phyloP scores from a whole-genome alignment of 2,797 vertebrate species.

The Bufotes viridis region DNA sequence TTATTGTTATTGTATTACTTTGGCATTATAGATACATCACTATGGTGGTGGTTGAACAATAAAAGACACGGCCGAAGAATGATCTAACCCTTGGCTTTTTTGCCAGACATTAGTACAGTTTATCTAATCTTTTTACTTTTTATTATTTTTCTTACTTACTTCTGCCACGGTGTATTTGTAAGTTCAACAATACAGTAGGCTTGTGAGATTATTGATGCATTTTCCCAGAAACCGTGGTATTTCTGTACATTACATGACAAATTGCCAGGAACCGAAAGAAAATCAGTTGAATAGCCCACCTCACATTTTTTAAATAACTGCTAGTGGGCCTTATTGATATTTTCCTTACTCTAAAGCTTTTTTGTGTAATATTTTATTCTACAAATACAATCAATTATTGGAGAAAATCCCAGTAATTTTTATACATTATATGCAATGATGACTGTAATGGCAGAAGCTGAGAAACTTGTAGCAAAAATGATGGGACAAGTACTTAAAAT shows the following conservation, averaged over 20 bases:
- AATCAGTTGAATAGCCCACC: not conserved
- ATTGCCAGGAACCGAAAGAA: not conserved
- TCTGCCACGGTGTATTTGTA: not conserved
- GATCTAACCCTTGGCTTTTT: not conserved
- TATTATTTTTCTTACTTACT: not conserved
- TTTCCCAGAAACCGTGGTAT: constrained; percentile 2
- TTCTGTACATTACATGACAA: not conserved
- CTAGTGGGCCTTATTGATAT: constrained; percentile 6
- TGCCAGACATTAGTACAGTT: not conserved
- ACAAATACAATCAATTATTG: not conserved
- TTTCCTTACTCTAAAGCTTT: not conserved
- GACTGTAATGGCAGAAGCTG: not conserved
- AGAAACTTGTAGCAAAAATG: not conserved
- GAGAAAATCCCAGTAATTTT: not conserved
- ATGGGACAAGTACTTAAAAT: not conserved
- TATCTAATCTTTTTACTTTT: not conserved
- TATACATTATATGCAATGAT: not conserved
- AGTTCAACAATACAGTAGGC: not conserved
- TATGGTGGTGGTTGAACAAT: not conserved
- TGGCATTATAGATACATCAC: too few species aligned
- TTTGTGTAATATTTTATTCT: not conserved
- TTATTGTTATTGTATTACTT: too few species aligned
- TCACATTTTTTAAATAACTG: not conserved
- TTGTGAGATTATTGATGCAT: constrained; percentile 4
- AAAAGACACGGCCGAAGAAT: not conserved